phyloP scores from a whole-genome alignment of 2,888 invertebrate genomes.

The Apamea monoglypha region DNA sequence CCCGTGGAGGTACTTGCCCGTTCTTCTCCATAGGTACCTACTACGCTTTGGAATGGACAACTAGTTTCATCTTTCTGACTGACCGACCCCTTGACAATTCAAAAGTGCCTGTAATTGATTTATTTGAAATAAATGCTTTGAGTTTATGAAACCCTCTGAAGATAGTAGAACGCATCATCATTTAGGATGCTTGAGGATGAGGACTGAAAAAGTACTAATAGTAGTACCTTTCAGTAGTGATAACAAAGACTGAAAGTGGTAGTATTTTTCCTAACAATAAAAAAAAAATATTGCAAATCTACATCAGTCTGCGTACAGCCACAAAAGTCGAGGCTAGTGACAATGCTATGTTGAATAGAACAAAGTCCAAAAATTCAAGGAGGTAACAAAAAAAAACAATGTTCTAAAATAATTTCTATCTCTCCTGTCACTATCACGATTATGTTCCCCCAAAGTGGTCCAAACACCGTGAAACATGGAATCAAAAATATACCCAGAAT shows the following conservation, averaged over 20 bases:
- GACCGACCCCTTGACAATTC: too few species aligned
- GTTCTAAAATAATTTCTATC: background rate
- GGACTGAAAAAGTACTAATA: background rate
- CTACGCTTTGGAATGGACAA: too few species aligned
- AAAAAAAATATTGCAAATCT: background rate
- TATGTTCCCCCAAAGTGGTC: conserved; percentile 66
- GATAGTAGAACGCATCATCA: background rate
- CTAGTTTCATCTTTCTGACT: too few species aligned
- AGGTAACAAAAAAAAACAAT: background rate
- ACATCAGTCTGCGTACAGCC: too few species aligned
- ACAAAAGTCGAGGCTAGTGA: too few species aligned
- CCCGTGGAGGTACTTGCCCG: too few species aligned
- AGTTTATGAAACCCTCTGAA: background rate
- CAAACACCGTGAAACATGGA: conserved; percentile 84
- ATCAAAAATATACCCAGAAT: conserved; percentile 89
- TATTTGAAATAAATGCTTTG: too few species aligned
- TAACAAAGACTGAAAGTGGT: background rate
- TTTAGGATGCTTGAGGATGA: background rate
- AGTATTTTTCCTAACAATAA: background rate
- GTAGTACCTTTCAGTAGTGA: background rate
- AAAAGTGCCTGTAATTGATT: too few species aligned
- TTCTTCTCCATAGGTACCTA: too few species aligned
- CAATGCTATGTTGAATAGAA: background rate
- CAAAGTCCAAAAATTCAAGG: background rate
- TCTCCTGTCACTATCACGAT: conserved; percentile 57